Evolutionary conservation across 2,888 invertebrate species (phyloP).

Genomic region (Malachius bipustulatus): DNA sequence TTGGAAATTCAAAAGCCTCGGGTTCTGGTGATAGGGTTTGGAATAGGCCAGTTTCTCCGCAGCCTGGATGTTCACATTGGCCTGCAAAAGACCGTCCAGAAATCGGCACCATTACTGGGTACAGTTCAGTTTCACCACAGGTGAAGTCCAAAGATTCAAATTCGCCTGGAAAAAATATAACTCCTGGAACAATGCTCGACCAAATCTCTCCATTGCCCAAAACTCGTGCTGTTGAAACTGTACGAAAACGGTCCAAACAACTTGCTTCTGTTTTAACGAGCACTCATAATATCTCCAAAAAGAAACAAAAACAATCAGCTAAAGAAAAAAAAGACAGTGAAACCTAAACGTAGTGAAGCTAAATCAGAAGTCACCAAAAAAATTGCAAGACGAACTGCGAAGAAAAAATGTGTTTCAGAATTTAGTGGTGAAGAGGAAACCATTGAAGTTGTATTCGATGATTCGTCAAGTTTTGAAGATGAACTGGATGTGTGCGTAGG

Average conservation of each 20-base stretch:
- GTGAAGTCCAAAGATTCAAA: background rate
- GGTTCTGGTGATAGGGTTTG: background rate
- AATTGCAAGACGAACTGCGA: background rate
- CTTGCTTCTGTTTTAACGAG: constrained; percentile 3
- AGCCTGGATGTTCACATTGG: background rate
- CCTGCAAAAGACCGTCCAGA: too few relatives aligned
- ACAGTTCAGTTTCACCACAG: too few relatives aligned
- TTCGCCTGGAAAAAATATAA: background rate
- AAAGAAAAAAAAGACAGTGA: background rate
- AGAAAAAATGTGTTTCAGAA: background rate
- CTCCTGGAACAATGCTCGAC: constrained; percentile 5
- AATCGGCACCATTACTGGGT: too few relatives aligned
- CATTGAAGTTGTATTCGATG: background rate
- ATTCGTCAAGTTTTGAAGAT: too few relatives aligned
- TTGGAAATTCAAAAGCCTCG: background rate
- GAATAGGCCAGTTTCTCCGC: constrained; percentile 1
- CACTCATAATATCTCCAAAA: background rate
- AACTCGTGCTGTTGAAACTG: background rate
- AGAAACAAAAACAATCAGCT: background rate
- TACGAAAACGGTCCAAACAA: constrained; percentile 2
- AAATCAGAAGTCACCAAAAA: background rate
- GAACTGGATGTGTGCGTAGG: constrained; percentile 15
- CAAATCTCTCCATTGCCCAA: constrained; percentile 5
- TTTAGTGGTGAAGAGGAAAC: constrained; percentile 2
- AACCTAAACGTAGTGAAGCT: too few relatives aligned